Percentiles rank a stretch among this genome's conserved stretches.
Conservation (phyloP, 2,113 vertebrate species). For the Todiramphus saurophagus region DNA sequence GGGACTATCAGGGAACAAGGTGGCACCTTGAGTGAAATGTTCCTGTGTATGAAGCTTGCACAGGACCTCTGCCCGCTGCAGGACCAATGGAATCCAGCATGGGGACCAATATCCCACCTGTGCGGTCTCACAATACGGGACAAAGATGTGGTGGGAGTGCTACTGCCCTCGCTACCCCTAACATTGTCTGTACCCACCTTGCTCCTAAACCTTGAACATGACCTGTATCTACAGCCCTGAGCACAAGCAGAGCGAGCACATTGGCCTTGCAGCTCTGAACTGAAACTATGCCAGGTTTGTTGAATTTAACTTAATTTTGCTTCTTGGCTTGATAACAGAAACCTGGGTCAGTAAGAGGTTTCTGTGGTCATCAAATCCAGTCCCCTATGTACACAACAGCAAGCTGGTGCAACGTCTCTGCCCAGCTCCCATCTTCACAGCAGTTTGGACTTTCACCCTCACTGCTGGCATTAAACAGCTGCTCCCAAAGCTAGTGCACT, state of each 20-base stretch:
- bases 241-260: accelerated
- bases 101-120: background rate
- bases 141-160: background rate
- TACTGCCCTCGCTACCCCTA: background rate
- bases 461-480: background rate
- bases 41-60: background rate
- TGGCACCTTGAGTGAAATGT: accelerated
- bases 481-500: background rate
- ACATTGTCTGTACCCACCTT: background rate
- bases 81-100: accelerated
- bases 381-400: background rate
- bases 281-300: background rate
- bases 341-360: background rate
- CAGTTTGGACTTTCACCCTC: background rate
- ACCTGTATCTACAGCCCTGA: background rate
- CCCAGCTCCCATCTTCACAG: background rate
- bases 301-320: background rate
- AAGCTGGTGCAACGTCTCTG: background rate
- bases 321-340: background rate
- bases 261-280: background rate
- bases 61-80: background rate
- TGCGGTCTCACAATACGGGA: background rate
- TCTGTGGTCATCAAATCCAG: background rate
- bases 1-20: background rate
- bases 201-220: background rate